These are phyloP conservation scores for Phoenoteleia sp. DNA, from an alignment of 2,888 invertebrate genomes.

Conservation along the genomic window DNA sequence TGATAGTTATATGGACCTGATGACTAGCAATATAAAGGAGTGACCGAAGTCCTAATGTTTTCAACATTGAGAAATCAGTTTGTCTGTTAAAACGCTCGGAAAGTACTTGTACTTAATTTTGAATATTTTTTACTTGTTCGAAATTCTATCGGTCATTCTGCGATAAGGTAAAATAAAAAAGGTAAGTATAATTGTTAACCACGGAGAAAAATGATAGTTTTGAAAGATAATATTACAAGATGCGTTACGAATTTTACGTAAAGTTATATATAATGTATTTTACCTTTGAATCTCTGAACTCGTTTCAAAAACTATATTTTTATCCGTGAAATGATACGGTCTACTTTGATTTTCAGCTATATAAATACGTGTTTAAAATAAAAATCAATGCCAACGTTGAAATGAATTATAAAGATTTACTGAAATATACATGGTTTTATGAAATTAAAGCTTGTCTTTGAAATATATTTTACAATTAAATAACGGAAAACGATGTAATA, in stretches of 20 bases:
- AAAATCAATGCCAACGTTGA: neutral
- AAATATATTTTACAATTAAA: neutral
- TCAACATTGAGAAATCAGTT: neutral
- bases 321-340: constrained; percentile 20
- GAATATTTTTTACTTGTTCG: neutral
- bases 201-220: constrained; percentile 8
- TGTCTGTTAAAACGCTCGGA: neutral
- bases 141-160: constrained; percentile 22
- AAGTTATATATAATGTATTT: neutral
- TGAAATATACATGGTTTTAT: neutral
- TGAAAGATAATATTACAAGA: neutral
- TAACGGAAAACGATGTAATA: neutral
- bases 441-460: neutral
- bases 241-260: neutral
- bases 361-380: neutral
- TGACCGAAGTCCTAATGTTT: constrained; percentile 26
- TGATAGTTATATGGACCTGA: constrained; percentile 57
- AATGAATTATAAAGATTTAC: neutral
- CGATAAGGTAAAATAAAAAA: constrained; percentile 1
- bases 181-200: constrained; percentile 16
- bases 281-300: neutral
- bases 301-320: neutral
- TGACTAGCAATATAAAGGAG: constrained; percentile 52
- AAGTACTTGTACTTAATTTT: neutral
- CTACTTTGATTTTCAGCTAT: constrained; percentile 28